These are phyloP conservation scores for Penaeus indicus DNA, from an alignment of 1,140 invertebrate genomes.

Conservation along the genomic window DNA sequence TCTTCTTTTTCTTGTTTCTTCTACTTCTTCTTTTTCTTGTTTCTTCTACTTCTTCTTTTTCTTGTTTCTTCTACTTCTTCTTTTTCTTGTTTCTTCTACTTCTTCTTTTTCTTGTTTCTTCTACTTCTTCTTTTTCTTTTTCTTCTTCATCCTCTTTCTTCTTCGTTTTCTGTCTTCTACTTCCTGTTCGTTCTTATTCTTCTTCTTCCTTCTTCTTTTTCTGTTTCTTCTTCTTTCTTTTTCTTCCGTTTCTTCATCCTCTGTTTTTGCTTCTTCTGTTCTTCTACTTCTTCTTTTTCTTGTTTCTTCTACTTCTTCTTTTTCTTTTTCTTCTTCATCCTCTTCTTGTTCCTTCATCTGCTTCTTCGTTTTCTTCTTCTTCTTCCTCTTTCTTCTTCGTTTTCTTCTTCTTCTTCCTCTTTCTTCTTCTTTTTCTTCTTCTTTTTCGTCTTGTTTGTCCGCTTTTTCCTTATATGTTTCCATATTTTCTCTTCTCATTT, in stretches of 20 bases:
- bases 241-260: background rate
- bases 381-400: background rate
- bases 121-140: no score
- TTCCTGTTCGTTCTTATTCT: no score
- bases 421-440: background rate
- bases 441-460: background rate
- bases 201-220: background rate
- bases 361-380: background rate
- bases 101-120: no score
- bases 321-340: no score
- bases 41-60: no score
- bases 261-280: background rate
- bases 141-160: no score
- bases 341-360: no score
- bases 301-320: background rate
- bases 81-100: no score
- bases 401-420: background rate
- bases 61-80: background rate
- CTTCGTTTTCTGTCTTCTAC: no score
- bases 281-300: background rate
- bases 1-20: background rate
- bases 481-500: background rate
- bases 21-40: background rate
- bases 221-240: background rate
- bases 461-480: background rate